These are phyloP conservation scores for Eucera pruinosa DNA, from an alignment of 2,888 invertebrate genomes.

Conservation along the genomic window DNA sequence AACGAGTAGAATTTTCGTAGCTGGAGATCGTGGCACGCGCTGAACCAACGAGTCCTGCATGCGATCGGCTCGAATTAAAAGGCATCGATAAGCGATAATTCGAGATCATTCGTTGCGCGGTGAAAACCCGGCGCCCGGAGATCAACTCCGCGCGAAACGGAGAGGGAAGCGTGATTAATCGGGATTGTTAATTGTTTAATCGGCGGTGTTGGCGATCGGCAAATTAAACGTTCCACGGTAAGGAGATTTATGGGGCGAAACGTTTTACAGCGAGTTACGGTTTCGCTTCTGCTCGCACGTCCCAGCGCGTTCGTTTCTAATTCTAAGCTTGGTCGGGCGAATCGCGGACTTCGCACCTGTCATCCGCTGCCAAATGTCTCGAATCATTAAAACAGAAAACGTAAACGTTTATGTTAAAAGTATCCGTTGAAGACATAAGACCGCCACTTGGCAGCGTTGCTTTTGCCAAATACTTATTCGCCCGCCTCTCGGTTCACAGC, in stretches of 20 bases:
- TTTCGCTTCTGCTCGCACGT: constrained; percentile 34
- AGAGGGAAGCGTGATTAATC: constrained; percentile 11
- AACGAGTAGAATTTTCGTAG: constrained; percentile 23
- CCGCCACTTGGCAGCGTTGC: constrained; percentile 40
- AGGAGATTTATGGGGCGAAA: constrained; percentile 34
- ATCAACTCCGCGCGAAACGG: no score
- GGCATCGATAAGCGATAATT: constrained; percentile 14
- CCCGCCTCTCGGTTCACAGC: constrained; percentile 20
- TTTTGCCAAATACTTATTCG: constrained; percentile 56
- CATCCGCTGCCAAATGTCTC: constrained; percentile 67
- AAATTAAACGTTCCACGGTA: constrained; percentile 15
- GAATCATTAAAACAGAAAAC: constrained; percentile 65
- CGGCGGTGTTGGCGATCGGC: constrained; percentile 10
- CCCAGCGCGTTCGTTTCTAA: constrained; percentile 57
- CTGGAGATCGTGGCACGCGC: background rate
- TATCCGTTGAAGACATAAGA: constrained; percentile 54
- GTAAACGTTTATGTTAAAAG: constrained; percentile 59
- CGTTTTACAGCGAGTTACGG: constrained; percentile 19
- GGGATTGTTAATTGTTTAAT: constrained; percentile 44
- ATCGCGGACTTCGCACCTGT: constrained; percentile 58
- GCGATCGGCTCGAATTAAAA: constrained; percentile 5
- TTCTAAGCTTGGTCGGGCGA: constrained; percentile 51
- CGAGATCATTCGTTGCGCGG: background rate
- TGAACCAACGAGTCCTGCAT: constrained; percentile 1
- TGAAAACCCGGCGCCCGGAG: no score